These are phyloP conservation scores for Bellardia pandia DNA, from an alignment of 2,888 invertebrate genomes.

Conservation along the genomic window DNA sequence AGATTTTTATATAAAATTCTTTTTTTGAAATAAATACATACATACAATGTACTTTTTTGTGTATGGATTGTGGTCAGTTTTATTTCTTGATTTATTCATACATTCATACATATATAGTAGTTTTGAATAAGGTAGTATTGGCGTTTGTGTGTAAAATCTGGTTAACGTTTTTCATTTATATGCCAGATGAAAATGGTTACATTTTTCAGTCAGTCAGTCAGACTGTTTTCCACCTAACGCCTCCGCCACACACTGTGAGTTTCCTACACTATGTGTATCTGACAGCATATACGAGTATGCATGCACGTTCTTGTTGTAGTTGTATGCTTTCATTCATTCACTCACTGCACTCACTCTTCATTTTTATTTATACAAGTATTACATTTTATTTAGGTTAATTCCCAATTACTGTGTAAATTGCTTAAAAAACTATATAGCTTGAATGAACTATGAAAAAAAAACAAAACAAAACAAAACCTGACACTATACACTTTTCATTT, in stretches of 20 bases:
- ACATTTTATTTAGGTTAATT: constrained; percentile 82
- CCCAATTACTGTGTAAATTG: constrained; percentile 83
- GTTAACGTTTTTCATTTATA: constrained; percentile 45
- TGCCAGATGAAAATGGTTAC: constrained; percentile 48
- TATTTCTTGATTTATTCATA: constrained; percentile 33
- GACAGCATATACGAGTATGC: constrained; percentile 6
- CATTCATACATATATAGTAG: constrained; percentile 4
- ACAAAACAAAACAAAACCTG: constrained; percentile 36
- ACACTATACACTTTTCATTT: constrained; percentile 52
- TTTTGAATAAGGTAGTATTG: background rate
- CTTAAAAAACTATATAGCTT: constrained; percentile 76
- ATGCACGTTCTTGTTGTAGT: constrained; percentile 21
- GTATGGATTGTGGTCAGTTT: constrained; percentile 68
- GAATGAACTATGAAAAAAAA: constrained; percentile 2
- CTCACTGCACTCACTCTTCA: constrained; percentile 50
- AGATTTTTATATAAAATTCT: constrained; percentile 61
- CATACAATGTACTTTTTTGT: background rate
- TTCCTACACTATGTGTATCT: background rate
- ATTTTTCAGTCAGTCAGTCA: constrained; percentile 26
- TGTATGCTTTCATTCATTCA: constrained; percentile 47
- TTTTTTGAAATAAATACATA: constrained; percentile 8
- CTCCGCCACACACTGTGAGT: constrained; percentile 9
- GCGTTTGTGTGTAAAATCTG: background rate
- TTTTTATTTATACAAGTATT: constrained; percentile 75
- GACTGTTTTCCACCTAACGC: constrained; percentile 47